These are phyloP conservation scores for Drosophila yakuba DNA, from an alignment of 1,140 invertebrate genomes.

Conservation along the genomic window DNA sequence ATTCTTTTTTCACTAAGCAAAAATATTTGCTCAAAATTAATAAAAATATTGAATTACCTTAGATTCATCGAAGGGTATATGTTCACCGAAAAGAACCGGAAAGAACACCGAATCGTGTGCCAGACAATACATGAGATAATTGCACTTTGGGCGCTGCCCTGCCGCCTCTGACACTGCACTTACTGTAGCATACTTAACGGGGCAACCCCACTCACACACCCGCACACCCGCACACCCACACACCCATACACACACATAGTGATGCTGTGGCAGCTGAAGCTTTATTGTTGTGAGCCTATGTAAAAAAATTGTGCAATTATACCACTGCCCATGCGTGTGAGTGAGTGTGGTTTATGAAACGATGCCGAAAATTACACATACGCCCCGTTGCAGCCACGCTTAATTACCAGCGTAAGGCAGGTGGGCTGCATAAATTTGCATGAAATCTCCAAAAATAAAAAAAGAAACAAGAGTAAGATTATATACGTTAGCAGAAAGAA, in stretches of 20 bases:
- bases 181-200: slow-evolving; percentile 82
- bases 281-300: slow-evolving; percentile 77
- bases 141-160: slow-evolving; percentile 75
- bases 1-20: too few species aligned
- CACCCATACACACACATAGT: slow-evolving; percentile 3
- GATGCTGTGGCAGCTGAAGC: slow-evolving; percentile 47
- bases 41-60: slow-evolving; percentile 1
- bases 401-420: slow-evolving; percentile 62
- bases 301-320: slow-evolving; percentile 74
- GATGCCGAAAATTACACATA: slow-evolving; percentile 83
- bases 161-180: slow-evolving; percentile 76
- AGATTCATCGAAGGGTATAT: slow-evolving; percentile 17
- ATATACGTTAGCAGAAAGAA: slow-evolving; percentile 10
- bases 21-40: background rate
- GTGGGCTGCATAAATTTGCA: slow-evolving; percentile 72
- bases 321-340: slow-evolving; percentile 12
- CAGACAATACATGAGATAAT: slow-evolving; percentile 83
- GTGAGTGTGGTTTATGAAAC: slow-evolving; percentile 72
- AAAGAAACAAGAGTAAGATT: slow-evolving; percentile 13
- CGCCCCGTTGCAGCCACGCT: slow-evolving; percentile 76
- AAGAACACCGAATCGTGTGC: slow-evolving; percentile 49
- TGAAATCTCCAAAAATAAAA: slow-evolving; percentile 59
- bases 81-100: slow-evolving; percentile 22
- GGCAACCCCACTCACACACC: slow-evolving; percentile 18
- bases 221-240: background rate